phyloP scores from a whole-genome alignment of 2,113 vertebrate species.

The Sialia sialis region DNA sequence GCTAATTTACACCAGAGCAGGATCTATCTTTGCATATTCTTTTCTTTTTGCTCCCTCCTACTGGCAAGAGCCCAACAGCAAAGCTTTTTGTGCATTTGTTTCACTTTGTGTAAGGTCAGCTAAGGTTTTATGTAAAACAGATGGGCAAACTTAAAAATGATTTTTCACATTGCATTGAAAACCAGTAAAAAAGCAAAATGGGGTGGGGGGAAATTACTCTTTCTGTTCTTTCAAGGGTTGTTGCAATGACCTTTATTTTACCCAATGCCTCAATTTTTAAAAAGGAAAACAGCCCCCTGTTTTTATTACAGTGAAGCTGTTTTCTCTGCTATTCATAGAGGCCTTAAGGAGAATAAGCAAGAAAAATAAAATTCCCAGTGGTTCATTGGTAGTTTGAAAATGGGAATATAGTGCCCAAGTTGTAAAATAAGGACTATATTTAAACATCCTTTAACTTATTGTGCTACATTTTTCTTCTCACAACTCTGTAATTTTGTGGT shows the following conservation, averaged over 20 bases:
- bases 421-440: conserved; percentile 18
- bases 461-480: conserved; percentile 31
- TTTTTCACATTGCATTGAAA: conserved; percentile 43
- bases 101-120: conserved; percentile 54
- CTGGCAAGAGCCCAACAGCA: conserved; percentile 33
- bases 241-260: conserved; percentile 44
- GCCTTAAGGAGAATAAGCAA: not conserved
- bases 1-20: conserved; percentile 56
- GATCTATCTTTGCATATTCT: conserved; percentile 19
- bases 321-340: conserved; percentile 1
- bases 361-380: conserved; percentile 26
- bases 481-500: conserved; percentile 41
- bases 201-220: not conserved
- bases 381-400: conserved; percentile 32
- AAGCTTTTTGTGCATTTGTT: conserved; percentile 53
- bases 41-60: not conserved
- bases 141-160: conserved; percentile 54
- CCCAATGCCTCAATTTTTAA: conserved; percentile 12
- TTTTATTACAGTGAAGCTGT: conserved; percentile 14
- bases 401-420: not conserved
- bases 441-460: conserved; percentile 40
- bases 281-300: not conserved
- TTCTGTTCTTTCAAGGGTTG: conserved; percentile 19
- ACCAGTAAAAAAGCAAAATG: conserved; percentile 21
- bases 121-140: conserved; percentile 61